phyloP scores from a whole-genome alignment of 2,888 invertebrate genomes.

The Criorhina ranunculi region DNA sequence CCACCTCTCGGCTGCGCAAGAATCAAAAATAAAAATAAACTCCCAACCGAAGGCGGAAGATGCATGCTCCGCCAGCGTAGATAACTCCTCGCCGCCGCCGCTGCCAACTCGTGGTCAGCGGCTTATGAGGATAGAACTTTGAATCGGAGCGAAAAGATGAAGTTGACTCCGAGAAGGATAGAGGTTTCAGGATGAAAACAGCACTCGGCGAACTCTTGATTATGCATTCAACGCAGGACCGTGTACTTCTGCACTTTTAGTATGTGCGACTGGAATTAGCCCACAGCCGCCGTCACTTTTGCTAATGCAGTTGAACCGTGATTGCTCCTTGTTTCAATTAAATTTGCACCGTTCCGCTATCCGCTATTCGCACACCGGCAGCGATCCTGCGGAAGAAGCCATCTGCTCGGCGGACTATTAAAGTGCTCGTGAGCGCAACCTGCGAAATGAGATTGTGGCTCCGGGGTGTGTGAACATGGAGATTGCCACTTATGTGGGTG shows the following conservation, averaged over 20 bases:
- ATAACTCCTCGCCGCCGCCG: conserved; percentile 57
- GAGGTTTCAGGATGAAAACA: conserved; percentile 61
- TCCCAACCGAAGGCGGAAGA: conserved; percentile 67
- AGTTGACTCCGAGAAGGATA: conserved; percentile 41
- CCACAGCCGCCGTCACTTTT: conserved; percentile 77
- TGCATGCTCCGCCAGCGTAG: conserved; percentile 63
- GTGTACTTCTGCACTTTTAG: conserved; percentile 85
- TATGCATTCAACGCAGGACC: conserved; percentile 83
- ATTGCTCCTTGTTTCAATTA: conserved; percentile 78
- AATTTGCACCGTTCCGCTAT: conserved; percentile 65
- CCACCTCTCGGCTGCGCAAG: conserved; percentile 53
- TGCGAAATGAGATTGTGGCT: conserved; percentile 82
- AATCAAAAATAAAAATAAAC: conserved; percentile 62
- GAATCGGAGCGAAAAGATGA: conserved; percentile 29
- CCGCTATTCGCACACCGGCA: conserved; percentile 34
- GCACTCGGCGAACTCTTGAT: conserved; percentile 70
- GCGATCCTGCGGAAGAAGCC: conserved; percentile 47
- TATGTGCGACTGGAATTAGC: conserved; percentile 79
- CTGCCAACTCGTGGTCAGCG: conserved; percentile 51
- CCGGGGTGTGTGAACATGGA: conserved; percentile 83
- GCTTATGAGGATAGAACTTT: conserved; percentile 64
- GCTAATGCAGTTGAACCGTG: conserved; percentile 76
- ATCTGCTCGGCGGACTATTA: conserved; percentile 60
- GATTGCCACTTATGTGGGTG: conserved; percentile 74
- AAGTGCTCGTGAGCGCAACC: conserved; percentile 37